phyloP scores from a whole-genome alignment of 2,113 vertebrate genomes.

The Probosciger aterrimus region DNA sequence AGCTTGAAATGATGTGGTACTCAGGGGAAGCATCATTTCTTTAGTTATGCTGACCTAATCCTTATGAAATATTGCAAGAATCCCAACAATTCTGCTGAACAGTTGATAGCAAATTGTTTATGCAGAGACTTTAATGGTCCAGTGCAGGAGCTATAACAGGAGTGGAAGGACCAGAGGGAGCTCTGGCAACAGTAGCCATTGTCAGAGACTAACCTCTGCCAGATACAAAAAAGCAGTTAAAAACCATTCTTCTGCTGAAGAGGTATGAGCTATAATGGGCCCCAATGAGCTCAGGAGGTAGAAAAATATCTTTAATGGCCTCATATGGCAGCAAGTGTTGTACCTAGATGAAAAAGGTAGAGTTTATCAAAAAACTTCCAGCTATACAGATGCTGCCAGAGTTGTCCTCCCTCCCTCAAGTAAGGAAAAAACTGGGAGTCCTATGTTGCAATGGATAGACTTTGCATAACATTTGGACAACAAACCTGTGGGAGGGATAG shows the following conservation, averaged over 20 bases:
- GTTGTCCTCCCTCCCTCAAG: neutral
- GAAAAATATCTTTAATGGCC: neutral
- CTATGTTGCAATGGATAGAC: neutral
- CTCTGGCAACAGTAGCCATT: neutral
- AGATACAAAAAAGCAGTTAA: neutral
- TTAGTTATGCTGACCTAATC: constrained; percentile 13
- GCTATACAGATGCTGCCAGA: neutral
- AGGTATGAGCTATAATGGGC: neutral
- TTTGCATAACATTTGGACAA: neutral
- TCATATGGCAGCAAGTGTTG: neutral
- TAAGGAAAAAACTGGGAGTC: neutral
- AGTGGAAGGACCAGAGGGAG: neutral
- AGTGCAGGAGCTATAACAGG: neutral
- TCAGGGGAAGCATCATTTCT: constrained; percentile 14
- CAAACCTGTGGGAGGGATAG: neutral
- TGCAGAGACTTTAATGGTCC: neutral
- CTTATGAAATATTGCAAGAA: constrained; percentile 5
- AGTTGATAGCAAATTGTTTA: neutral
- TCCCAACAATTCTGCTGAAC: neutral
- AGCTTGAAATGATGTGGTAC: neutral
- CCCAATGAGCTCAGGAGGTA: neutral
- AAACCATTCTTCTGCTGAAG: neutral
- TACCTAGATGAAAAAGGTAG: neutral
- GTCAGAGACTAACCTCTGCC: neutral
- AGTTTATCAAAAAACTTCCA: neutral